Conservation (phyloP, 2,113 vertebrate species). For the Potamarius usumacintae region DNA sequence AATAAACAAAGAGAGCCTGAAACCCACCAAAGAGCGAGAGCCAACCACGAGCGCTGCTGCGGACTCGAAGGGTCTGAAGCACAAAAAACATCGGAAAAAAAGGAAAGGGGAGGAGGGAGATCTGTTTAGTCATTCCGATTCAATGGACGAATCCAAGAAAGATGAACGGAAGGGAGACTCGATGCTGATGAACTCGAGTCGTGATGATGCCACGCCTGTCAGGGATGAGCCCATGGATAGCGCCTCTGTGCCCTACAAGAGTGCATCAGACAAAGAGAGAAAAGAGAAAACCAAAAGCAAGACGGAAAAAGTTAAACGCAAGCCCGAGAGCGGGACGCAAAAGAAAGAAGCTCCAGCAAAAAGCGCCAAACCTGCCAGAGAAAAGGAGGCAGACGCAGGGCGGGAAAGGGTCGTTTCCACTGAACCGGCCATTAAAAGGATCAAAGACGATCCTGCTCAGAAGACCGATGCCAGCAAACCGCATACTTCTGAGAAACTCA, state of each 20-base stretch:
- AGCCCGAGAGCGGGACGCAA: constrained; percentile 63
- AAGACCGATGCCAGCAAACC: constrained; percentile 73
- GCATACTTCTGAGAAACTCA: constrained; percentile 68
- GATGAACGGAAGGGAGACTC: constrained; percentile 76
- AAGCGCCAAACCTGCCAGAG: constrained; percentile 75
- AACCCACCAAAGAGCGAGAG: constrained; percentile 71
- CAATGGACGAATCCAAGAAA: constrained; percentile 72
- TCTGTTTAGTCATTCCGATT: constrained; percentile 68
- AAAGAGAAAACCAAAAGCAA: constrained; percentile 73
- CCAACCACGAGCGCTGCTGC: constrained; percentile 62
- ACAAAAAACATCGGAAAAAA: constrained; percentile 84
- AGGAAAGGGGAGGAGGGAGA: constrained; percentile 87
- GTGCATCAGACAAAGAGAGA: constrained; percentile 79
- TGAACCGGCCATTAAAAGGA: constrained; percentile 76
- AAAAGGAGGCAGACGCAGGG: constrained; percentile 66
- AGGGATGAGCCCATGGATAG: constrained; percentile 96
- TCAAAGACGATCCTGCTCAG: constrained; percentile 76
- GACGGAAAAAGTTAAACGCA: constrained; percentile 85
- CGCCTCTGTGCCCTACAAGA: constrained; percentile 76
- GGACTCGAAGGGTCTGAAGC: constrained; percentile 75
- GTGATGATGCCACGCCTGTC: constrained; percentile 91
- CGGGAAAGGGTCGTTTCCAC: constrained; percentile 71
- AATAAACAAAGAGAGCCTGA: constrained; percentile 69
- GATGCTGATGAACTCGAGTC: constrained; percentile 70
- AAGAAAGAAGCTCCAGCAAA: constrained; percentile 80